Percentiles rank a stretch among this genome's conserved stretches.
Conservation (phyloP, 1,140 invertebrate species). For the Scylla paramamosain region DNA sequence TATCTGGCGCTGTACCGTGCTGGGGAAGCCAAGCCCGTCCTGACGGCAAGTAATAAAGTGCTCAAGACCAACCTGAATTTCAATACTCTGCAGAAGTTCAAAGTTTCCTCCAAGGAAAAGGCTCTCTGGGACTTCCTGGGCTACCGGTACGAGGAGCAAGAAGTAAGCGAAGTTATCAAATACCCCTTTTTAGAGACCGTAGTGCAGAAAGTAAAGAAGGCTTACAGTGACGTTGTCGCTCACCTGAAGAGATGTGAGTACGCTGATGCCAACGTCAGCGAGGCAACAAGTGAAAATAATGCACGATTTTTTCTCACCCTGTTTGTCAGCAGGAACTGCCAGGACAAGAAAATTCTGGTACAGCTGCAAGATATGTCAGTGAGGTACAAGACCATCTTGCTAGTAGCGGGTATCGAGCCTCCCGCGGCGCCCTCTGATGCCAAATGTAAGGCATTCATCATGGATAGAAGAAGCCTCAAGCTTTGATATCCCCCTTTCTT, state of each 20-base stretch:
- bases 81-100: not conserved
- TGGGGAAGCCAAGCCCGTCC: not conserved
- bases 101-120: not conserved
- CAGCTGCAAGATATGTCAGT: not conserved
- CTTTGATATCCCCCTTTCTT: not conserved
- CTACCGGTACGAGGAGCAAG: not conserved
- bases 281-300: not conserved
- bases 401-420: not conserved
- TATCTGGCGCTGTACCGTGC: not conserved
- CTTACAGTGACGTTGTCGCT: not conserved
- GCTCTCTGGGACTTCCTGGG: not conserved
- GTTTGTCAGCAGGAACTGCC: not conserved
- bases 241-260: not conserved
- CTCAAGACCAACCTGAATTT: not conserved
- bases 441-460: not conserved
- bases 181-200: not conserved
- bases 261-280: not conserved
- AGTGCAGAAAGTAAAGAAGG: not conserved
- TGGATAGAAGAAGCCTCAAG: not conserved
- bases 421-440: not conserved
- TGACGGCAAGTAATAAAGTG: not conserved
- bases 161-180: not conserved
- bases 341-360: not conserved
- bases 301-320: not conserved
- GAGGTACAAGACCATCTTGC: not conserved